Evolutionary conservation across 2,113 vertebrate species (phyloP).

Genomic region (Microcebus ravelobensis): DNA sequence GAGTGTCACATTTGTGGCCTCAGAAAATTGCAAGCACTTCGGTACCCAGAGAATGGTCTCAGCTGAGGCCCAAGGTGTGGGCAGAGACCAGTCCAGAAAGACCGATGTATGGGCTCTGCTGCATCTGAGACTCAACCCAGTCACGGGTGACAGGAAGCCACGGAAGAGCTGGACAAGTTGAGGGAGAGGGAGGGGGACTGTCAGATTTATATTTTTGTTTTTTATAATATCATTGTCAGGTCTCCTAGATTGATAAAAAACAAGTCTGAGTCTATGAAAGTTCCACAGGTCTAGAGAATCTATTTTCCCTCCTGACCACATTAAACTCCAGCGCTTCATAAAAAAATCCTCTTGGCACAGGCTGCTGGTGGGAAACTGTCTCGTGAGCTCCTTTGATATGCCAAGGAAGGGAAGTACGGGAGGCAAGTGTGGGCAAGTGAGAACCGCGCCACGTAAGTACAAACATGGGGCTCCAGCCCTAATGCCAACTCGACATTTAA

Average conservation of each 20-base stretch:
- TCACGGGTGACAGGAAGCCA: not conserved
- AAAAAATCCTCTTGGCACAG: not conserved
- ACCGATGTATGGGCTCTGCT: accelerated
- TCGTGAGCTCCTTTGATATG: not conserved
- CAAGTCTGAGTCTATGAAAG: not conserved
- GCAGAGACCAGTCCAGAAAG: not conserved
- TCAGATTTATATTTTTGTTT: not conserved
- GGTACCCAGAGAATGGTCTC: no score
- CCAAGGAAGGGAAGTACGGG: not conserved
- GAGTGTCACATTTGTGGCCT: not conserved
- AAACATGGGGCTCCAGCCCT: not conserved
- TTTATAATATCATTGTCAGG: not conserved
- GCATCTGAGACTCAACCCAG: not conserved
- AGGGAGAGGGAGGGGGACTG: no score
- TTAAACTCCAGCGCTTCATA: not conserved
- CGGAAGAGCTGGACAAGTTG: not conserved
- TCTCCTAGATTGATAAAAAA: not conserved
- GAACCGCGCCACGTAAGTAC: not conserved
- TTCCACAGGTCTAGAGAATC: not conserved
- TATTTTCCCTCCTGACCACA: not conserved
- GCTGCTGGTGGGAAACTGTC: not conserved
- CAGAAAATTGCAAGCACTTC: not conserved
- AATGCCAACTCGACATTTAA: not conserved
- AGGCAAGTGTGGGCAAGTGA: not conserved
- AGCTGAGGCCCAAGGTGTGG: not conserved